These are phyloP conservation scores for Ptyas mucosa DNA, from an alignment of 2,113 vertebrate genomes.

Conservation along the genomic window DNA sequence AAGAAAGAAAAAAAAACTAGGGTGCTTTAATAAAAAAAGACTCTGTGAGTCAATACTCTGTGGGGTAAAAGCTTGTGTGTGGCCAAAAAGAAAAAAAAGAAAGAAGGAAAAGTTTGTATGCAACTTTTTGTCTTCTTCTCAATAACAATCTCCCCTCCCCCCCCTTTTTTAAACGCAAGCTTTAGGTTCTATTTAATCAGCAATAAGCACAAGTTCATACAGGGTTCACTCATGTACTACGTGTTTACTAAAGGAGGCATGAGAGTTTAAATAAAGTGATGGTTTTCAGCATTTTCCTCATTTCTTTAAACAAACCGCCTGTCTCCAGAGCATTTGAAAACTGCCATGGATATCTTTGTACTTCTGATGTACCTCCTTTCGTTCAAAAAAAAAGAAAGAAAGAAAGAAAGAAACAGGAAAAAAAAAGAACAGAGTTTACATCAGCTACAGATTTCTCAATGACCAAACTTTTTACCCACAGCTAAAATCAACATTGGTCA, in stretches of 20 bases:
- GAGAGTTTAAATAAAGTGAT: constrained; percentile 79
- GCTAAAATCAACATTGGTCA: constrained; percentile 34
- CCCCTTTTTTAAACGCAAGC: constrained; percentile 65
- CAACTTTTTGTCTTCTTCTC: constrained; percentile 72
- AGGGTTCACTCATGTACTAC: constrained; percentile 80
- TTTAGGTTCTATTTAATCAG: constrained; percentile 74
- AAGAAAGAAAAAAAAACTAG: constrained; percentile 45
- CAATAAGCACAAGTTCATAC: constrained; percentile 79
- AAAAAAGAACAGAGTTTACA: constrained; percentile 42
- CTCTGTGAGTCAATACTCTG: constrained; percentile 69
- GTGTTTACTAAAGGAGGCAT: constrained; percentile 80
- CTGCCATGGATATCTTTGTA: constrained; percentile 39
- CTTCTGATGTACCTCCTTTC: constrained; percentile 54
- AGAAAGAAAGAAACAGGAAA: not conserved
- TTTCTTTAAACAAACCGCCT: constrained; percentile 79
- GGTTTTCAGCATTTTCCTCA: constrained; percentile 80
- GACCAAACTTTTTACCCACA: constrained; percentile 55
- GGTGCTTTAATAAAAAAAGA: constrained; percentile 75
- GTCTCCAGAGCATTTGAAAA: constrained; percentile 72
- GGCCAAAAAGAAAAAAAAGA: constrained; percentile 69
- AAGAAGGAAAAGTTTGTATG: constrained; percentile 73
- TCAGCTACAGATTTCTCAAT: constrained; percentile 56
- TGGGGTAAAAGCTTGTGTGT: constrained; percentile 78
- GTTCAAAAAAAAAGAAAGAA: constrained; percentile 20
- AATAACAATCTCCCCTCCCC: constrained; percentile 58